phyloP scores from a whole-genome alignment of 2,797 vertebrate species.

The Cygnus olor region DNA sequence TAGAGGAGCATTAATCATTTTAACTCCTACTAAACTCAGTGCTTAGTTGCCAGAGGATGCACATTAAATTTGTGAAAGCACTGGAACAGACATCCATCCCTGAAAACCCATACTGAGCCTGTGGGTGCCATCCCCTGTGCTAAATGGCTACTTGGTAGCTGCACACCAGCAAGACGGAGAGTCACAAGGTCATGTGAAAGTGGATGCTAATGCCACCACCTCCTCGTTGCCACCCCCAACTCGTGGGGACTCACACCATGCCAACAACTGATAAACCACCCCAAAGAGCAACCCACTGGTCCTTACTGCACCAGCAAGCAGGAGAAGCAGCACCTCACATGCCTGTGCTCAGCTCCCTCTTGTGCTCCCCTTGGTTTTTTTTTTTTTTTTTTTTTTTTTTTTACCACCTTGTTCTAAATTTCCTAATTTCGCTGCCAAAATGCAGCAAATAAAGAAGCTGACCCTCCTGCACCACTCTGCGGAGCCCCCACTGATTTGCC shows the following conservation, averaged over 20 bases:
- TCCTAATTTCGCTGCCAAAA: neutral
- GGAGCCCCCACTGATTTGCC: neutral
- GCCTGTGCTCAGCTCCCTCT: neutral
- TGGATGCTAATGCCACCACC: too few species aligned
- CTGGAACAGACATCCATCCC: fast-evolving
- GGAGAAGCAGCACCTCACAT: fast-evolving
- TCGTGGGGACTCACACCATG: neutral
- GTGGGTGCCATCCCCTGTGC: neutral
- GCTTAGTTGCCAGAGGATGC: fast-evolving
- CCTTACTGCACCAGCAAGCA: neutral
- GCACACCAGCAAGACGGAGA: fast-evolving
- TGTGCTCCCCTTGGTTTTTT: neutral
- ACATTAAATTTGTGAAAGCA: fast-evolving
- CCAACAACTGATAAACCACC: neutral
- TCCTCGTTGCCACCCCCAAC: neutral
- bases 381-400: slow-evolving; percentile 34
- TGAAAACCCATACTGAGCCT: fast-evolving
- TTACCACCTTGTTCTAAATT: neutral
- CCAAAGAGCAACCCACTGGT: neutral
- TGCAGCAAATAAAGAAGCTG: neutral
- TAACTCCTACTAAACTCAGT: neutral
- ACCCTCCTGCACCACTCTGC: neutral
- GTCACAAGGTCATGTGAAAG: neutral
- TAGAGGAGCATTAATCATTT: neutral
- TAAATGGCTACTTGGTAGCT: too few species aligned